Conservation (phyloP, 2,797 vertebrate species). For the Pseudomugil tenellus region DNA sequence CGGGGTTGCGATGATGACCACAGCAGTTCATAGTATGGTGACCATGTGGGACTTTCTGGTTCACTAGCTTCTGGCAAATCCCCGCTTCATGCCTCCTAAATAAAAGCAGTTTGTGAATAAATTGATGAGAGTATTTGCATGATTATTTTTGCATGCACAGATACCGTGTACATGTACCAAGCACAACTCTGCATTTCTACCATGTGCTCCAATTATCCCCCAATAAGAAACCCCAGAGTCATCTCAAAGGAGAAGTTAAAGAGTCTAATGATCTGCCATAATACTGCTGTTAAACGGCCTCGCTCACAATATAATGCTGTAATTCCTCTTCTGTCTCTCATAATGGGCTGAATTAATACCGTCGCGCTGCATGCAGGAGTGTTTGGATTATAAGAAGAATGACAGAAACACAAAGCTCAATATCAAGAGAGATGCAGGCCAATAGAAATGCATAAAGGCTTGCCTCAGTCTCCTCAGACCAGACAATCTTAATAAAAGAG, state of each 20-base stretch:
- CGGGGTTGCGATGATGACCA: constrained; percentile 43
- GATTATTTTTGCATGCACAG: constrained; percentile 42
- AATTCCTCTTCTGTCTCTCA: constrained; percentile 81
- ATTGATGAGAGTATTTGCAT: constrained; percentile 36
- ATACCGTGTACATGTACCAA: constrained; percentile 37
- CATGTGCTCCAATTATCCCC: constrained; percentile 75
- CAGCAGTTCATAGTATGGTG: constrained; percentile 61
- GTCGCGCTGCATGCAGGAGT: constrained; percentile 58
- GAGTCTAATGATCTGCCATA: constrained; percentile 83
- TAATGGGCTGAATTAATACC: constrained; percentile 82
- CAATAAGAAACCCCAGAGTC: constrained; percentile 61
- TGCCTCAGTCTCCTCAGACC: constrained; percentile 28
- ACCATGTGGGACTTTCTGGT: constrained; percentile 63
- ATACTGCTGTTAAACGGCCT: constrained; percentile 81
- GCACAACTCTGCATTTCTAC: constrained; percentile 64
- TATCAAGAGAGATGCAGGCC: constrained; percentile 25
- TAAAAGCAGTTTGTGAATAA: constrained; percentile 39
- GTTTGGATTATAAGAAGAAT: constrained; percentile 66
- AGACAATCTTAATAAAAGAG: constrained; percentile 63
- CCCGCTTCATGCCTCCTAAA: neutral
- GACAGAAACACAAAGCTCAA: constrained; percentile 29
- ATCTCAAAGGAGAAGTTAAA: constrained; percentile 76
- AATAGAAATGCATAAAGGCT: constrained; percentile 38
- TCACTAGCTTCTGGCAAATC: too few species aligned
- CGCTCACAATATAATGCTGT: constrained; percentile 79